Evolutionary conservation across 2,888 invertebrate species (phyloP).

Genomic region (Platycnemis pennipes): DNA sequence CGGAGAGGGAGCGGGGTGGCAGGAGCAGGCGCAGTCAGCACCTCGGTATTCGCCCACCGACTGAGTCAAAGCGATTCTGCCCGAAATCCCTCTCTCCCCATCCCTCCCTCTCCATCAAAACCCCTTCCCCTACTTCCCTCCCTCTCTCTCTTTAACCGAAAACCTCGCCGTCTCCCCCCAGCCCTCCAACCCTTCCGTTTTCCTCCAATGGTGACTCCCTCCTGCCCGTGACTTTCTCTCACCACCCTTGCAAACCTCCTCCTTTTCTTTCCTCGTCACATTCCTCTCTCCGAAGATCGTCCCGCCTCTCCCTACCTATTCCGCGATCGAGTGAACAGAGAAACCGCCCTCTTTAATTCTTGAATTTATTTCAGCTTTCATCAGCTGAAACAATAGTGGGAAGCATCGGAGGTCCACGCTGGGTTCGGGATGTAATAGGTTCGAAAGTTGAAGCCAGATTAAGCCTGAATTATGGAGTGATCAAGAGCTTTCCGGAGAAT

Average conservation of each 20-base stretch:
- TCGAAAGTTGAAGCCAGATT: not conserved
- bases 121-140: not conserved
- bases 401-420: not conserved
- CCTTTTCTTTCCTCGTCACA: not conserved
- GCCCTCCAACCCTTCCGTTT: no score
- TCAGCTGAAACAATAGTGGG: not conserved
- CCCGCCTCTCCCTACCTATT: not conserved
- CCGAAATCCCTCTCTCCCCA: slow-evolving; percentile 3
- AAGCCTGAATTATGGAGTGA: not conserved
- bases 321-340: not conserved
- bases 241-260: not conserved
- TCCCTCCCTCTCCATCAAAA: not conserved
- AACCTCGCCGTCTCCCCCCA: not conserved
- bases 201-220: no score
- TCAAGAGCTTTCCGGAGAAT: not conserved
- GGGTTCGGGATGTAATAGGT: not conserved
- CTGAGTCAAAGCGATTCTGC: slow-evolving; percentile 59
- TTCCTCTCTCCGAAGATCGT: not conserved
- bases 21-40: slow-evolving; percentile 62
- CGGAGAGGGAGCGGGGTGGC: not conserved
- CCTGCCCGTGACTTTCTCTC: not conserved
- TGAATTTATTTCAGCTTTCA: not conserved
- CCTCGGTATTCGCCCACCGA: slow-evolving; percentile 52
- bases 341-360: not conserved
- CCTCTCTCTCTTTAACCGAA: not conserved